Percentiles rank a stretch among this genome's conserved stretches.
Evolutionary conservation across 2,113 vertebrate genomes (phyloP).

Genomic region (Desmodus rotundus): DNA sequence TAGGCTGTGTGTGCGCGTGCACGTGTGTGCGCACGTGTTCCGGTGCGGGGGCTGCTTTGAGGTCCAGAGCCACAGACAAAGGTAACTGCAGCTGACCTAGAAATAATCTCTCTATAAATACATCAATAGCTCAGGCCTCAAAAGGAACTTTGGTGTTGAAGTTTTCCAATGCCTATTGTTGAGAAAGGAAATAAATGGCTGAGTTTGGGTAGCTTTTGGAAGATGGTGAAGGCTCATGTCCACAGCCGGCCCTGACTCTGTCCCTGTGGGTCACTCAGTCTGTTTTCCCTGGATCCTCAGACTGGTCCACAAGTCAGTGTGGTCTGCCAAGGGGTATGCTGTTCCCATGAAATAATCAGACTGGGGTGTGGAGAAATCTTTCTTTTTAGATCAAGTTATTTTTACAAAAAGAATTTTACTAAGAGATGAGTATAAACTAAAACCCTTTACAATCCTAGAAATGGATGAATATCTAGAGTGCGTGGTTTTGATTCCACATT

Average conservation of each 20-base stretch:
- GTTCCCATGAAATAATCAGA: conserved; percentile 22
- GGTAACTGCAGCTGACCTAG: neutral
- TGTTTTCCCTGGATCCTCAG: neutral
- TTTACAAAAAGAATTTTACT: conserved; percentile 27
- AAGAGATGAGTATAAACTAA: conserved; percentile 31
- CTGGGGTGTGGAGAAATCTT: conserved; percentile 14
- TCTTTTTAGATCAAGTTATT: conserved; percentile 38
- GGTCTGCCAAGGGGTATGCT: neutral
- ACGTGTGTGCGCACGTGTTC: neutral
- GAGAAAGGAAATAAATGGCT: conserved; percentile 30
- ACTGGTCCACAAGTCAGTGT: neutral
- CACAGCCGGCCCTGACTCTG: neutral
- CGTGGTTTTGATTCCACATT: neutral
- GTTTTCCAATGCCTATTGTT: neutral
- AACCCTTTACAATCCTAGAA: neutral
- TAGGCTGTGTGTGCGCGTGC: neutral
- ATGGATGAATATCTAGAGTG: neutral
- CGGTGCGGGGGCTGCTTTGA: neutral
- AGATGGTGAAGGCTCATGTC: neutral
- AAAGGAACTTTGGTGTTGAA: conserved; percentile 24
- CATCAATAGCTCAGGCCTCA: neutral
- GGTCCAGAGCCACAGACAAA: neutral
- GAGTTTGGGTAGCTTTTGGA: neutral
- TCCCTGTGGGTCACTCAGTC: neutral
- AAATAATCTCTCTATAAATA: conserved; percentile 22